Evolutionary conservation across 2,113 vertebrate species (phyloP).

Genomic region (Vulpes ferrilata): DNA sequence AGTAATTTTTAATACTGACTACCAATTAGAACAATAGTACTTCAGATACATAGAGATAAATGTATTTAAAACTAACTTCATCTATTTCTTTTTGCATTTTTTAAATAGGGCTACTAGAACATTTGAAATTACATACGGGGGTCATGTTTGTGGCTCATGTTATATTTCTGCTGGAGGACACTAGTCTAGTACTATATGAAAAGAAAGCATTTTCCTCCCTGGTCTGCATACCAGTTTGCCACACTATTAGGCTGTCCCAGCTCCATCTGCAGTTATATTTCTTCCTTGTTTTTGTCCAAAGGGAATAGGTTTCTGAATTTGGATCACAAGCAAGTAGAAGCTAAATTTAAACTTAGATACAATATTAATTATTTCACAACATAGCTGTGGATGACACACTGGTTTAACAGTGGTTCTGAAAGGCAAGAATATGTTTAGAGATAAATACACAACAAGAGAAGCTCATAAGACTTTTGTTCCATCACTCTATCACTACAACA

Average conservation of each 20-base stretch:
- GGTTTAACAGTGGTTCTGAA: constrained; percentile 20
- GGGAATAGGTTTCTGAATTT: constrained; percentile 45
- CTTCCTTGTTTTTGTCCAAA: constrained; percentile 20
- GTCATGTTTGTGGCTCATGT: not conserved
- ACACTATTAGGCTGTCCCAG: not conserved
- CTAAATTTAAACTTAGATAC: constrained; percentile 59
- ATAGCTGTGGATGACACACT: not conserved
- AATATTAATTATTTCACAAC: constrained; percentile 45
- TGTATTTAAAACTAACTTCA: constrained; percentile 42
- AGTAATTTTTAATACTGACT: not conserved
- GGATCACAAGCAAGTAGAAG: constrained; percentile 47
- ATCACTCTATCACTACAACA: not conserved
- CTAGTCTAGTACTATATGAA: not conserved
- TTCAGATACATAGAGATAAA: not conserved
- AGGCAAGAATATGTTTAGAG: constrained; percentile 47
- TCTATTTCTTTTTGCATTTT: constrained; percentile 38
- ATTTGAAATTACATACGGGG: not conserved
- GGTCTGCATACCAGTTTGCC: not conserved
- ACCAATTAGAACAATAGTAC: not conserved
- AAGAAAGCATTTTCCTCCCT: not conserved
- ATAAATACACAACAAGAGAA: not conserved
- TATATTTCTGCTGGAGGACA: not conserved
- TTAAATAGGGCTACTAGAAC: constrained; percentile 17
- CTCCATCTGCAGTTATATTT: constrained; percentile 8
- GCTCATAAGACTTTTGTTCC: not conserved